Evolutionary conservation across 2,113 vertebrate species (phyloP), one percentile per base, ranked within the genome.

Genomic region (Apteryx mantelli): DNA sequence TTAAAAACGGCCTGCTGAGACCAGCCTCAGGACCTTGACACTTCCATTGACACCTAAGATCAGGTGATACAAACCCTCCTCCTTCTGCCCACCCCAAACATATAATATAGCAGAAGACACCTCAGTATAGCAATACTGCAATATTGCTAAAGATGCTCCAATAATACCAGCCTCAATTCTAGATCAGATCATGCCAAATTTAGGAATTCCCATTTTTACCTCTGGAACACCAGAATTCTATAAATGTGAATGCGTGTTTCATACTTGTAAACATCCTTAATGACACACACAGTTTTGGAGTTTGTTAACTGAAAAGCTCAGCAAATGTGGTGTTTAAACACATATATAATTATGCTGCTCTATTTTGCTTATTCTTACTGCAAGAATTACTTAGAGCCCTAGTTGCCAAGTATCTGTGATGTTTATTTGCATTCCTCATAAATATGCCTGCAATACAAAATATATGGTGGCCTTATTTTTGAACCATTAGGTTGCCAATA

Each of bases 351-450:
- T 64, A 12, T 25, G 17, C 79, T 79, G 64, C 55, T 86, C 55
- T 4, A 0, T 56, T 88, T 80, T 69, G 66, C 81, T 77, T 80
- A 28, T 46, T 78, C 86, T 66, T 42, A 13, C 50, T 14, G 52
- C 83, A 68, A 78, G 80, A 50, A 55, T 74, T 77, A 75, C 74
- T 64, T 90, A 82, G 56, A 88, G 73, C 76, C 65, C 46, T 6
- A 4, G 36, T 25, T 86, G 85, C 91, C 94, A 93, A 28, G 81
- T 66, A 93, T 56, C 86, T 93, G 68, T 42, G 58, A 83, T 68
- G 56, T 88, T 94, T 60, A 68, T 90, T 78, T 93, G 52, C 46
- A 83, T 95, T 95, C 91, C 82, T 93, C 38, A 77, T 66, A 83
- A 93, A 97, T 55, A 81, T 4, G 84, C 19, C 80, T 88, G 52